A percentile compares a stretch with the other conserved stretches of the same genome.
These are phyloP conservation scores for Terebella lapidaria DNA, from an alignment of 2,888 invertebrate species.

Conservation along the genomic window DNA sequence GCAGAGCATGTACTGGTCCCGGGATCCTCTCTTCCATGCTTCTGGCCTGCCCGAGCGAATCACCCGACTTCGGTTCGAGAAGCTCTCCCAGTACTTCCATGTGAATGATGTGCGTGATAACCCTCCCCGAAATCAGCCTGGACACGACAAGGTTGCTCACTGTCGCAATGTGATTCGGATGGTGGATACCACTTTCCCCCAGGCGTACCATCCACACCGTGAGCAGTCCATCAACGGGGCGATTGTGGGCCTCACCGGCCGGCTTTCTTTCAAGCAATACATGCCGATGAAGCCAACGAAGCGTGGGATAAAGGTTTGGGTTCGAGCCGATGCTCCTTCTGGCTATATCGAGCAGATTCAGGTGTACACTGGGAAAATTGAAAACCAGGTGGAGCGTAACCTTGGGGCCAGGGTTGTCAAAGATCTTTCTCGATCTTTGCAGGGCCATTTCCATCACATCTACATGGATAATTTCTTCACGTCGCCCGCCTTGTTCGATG, in stretches of 20 bases:
- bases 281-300: background rate
- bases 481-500: background rate
- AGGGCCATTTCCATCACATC: background rate
- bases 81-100: background rate
- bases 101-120: background rate
- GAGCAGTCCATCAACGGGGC: background rate
- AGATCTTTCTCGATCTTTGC: background rate
- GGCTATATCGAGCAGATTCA: background rate
- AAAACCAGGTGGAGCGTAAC: background rate
- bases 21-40: background rate
- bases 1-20: background rate
- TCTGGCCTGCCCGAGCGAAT: background rate
- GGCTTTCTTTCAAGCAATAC: background rate
- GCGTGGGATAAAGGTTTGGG: background rate
- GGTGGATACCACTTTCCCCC: background rate
- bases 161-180: background rate
- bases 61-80: background rate
- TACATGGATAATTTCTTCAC: background rate
- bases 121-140: background rate
- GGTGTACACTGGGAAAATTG: background rate
- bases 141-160: constrained; percentile 1
- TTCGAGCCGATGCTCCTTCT: background rate
- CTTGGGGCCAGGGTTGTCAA: constrained; percentile 1
- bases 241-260: background rate
- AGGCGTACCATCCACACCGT: background rate